Percentiles rank a stretch among this genome's conserved stretches.
Evolutionary conservation across 2,888 invertebrate species (phyloP).

Genomic region (Cephus spinipes): DNA sequence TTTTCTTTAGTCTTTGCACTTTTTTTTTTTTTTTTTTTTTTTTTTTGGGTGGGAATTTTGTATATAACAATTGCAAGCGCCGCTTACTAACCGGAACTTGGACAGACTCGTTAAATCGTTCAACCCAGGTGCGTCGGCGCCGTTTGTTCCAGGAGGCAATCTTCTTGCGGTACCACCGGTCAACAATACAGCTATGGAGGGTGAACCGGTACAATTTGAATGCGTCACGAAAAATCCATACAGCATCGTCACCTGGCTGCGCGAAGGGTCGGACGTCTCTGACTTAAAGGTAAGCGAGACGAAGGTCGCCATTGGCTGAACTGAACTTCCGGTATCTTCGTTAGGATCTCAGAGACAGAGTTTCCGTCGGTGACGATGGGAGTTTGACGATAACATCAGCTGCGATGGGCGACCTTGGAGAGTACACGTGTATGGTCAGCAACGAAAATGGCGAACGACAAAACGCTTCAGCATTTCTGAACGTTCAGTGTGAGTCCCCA

Average conservation of each 20-base stretch:
- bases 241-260: slow-evolving; percentile 71
- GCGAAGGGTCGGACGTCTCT: slow-evolving; percentile 67
- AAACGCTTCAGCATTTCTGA: slow-evolving; percentile 86
- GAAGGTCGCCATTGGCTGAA: neutral
- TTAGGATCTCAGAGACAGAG: slow-evolving; percentile 74
- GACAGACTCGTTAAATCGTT: slow-evolving; percentile 66
- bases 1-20: neutral
- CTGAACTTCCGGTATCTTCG: neutral
- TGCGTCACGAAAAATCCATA: slow-evolving; percentile 83
- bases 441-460: slow-evolving; percentile 81
- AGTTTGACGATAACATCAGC: slow-evolving; percentile 83
- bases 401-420: slow-evolving; percentile 85
- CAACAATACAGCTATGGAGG: slow-evolving; percentile 89
- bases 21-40: too few relatives aligned
- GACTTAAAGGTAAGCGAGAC: slow-evolving; percentile 58
- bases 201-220: slow-evolving; percentile 82
- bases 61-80: slow-evolving; percentile 26
- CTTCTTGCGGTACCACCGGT: slow-evolving; percentile 88
- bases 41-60: neutral
- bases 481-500: slow-evolving; percentile 87
- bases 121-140: slow-evolving; percentile 62
- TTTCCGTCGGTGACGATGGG: slow-evolving; percentile 78
- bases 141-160: slow-evolving; percentile 80
- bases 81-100: slow-evolving; percentile 61
- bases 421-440: slow-evolving; percentile 87